A percentile compares a stretch with the other conserved stretches of the same genome.
phyloP scores from a whole-genome alignment of 2,113 vertebrate species.

The Vulpes lagopus region DNA sequence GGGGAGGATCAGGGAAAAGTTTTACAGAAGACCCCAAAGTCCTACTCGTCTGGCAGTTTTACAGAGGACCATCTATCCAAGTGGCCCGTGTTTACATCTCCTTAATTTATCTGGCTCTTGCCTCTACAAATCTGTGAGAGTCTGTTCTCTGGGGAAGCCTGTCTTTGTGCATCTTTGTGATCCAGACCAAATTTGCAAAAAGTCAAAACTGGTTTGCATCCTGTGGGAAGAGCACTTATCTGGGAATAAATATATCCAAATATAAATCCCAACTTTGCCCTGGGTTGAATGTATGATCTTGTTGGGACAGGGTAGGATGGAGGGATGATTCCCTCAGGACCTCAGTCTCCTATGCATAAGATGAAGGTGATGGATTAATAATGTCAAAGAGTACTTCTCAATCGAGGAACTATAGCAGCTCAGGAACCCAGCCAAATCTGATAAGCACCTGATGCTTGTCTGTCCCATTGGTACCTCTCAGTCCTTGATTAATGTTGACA shows the following conservation, averaged over 20 bases:
- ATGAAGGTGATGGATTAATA: neutral
- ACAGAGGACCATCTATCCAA: neutral
- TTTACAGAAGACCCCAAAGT: neutral
- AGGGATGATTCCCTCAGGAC: neutral
- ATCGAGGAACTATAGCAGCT: neutral
- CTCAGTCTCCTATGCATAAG: neutral
- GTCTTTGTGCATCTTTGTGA: neutral
- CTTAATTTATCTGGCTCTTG: neutral
- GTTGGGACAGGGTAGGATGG: neutral
- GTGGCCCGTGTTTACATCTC: neutral
- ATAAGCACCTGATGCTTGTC: neutral
- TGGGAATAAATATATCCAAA: neutral
- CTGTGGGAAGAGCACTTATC: neutral
- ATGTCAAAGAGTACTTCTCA: neutral
- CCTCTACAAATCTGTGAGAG: neutral
- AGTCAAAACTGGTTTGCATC: neutral
- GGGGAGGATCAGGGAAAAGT: neutral
- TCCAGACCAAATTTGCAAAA: neutral
- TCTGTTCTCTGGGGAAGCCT: neutral
- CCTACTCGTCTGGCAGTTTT: neutral
- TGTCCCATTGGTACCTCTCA: neutral
- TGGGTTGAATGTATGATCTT: neutral
- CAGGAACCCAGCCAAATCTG: neutral
- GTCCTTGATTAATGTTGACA: neutral
- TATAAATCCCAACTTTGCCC: neutral